Base-by-base conservation (phyloP, 1,140 invertebrate genomes). In the Pristionchus pacificus region DNA sequence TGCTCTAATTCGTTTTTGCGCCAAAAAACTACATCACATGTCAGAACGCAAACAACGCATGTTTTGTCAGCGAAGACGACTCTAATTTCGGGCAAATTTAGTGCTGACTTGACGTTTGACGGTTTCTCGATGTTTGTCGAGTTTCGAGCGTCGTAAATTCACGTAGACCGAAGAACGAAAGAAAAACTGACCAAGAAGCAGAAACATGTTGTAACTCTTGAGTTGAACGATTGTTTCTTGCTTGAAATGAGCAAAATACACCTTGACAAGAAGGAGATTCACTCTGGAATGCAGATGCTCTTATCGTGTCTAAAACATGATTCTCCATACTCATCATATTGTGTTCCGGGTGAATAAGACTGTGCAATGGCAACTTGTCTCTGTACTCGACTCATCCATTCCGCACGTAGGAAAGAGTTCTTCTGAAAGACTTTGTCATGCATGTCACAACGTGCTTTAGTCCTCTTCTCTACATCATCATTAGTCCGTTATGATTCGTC, bases 191-290 rank as follows among this genome's bases (percentile, higher is more conserved):
- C 70, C 70, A 15, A 72, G 64, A 32, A 72, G 64, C 24, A 72
- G 61, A 27, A 72, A 72, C 14, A 72, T 13, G 25, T 72, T 72
- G 64, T 72, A 72, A 24, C 62, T 65, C 61, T 58, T 65, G 10
- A 66, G 63, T 59, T 72, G 70, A 13, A 72, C 24, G 60, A 72
- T 72, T 0, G 70, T 66, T 55, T 72, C 70, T 25, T 72, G 70
- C 49, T 72, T 72, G 25, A 72, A 72, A 49, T 72, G 70, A 33
- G 70, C 70, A 60, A 72, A 72, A 60, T 72, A 72, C 55, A 72
- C 55, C 25, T 72, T 72, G 24, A 72, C 65, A 33, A 65, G 70
- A 0, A 72, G 60, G 6, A 72, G 60, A 49, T 72, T 72, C 30
- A 72, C 70, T 62, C 70, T 72, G 60, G 38, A 66, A 60, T 27